These are phyloP conservation scores for Ptilorrhoa leucosticta DNA, from an alignment of 2,113 vertebrate species.

Conservation along the genomic window DNA sequence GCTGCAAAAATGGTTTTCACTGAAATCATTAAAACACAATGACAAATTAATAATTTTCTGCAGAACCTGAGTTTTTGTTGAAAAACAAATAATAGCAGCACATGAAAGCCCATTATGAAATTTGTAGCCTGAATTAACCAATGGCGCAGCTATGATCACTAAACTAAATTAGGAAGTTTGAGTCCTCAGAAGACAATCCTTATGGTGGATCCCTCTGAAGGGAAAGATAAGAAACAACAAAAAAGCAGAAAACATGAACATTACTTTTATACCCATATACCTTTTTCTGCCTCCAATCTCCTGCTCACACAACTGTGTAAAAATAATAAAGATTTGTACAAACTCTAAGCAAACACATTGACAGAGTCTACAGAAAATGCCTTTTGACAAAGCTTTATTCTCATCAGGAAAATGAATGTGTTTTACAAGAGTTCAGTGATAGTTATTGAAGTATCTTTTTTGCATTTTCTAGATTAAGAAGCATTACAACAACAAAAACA, in stretches of 20 bases:
- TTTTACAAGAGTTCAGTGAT: neutral
- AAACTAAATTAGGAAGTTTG: neutral
- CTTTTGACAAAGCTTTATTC: neutral
- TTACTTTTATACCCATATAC: neutral
- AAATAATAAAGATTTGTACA: neutral
- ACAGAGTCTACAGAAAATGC: neutral
- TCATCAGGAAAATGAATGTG: neutral
- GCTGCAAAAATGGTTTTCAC: neutral
- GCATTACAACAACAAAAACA: neutral
- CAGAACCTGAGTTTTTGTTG: neutral
- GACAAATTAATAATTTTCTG: neutral
- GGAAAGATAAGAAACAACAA: neutral
- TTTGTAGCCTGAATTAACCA: neutral
- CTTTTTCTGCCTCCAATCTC: neutral
- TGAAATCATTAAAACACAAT: neutral
- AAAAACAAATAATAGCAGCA: neutral
- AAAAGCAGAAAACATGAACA: neutral
- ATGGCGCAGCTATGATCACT: neutral
- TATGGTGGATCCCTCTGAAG: neutral
- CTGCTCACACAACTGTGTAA: neutral
- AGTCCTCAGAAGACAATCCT: neutral
- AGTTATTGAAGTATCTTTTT: neutral
- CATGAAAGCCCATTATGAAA: neutral
- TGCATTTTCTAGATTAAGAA: neutral
- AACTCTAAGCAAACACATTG: neutral